Evolutionary conservation across 2,113 vertebrate genomes (phyloP), one percentile per base, ranked within the genome.

Genomic region (Oenanthe melanoleuca): DNA sequence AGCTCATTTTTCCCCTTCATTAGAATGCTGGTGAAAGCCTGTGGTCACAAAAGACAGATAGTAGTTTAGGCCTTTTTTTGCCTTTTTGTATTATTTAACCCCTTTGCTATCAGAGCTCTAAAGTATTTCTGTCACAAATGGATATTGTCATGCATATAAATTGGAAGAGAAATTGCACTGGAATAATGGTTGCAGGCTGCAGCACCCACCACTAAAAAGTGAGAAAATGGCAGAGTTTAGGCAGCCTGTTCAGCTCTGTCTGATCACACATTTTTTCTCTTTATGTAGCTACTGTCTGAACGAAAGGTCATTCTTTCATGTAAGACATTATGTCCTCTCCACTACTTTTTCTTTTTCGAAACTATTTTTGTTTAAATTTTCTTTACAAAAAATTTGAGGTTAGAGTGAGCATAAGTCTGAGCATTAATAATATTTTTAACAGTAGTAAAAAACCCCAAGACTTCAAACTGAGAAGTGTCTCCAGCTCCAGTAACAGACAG

Each of bases 1-100:
- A 89, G 93, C 92, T 89, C 40, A 33, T 52, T 86, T 86, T 78
- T 92, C 47, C 61, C 53, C 53, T 65, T 97, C 70, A 92, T 95
- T 95, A 91, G 80, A 88, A 96, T 93, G 86, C 83, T 89, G 65
- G 44, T 1, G 1, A 86, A 95, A 79, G 57, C 73, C 42, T 2
- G 1, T 38, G 61, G 80, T 71, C 40, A 42, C 60, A 87, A 38
- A 84, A 89, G 69, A 67, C 64, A 64, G 65, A 82, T 53, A 37
- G 49, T 78, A 81, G 69, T 71, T 95, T 67, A 79, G 57, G n/a
- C 23, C 22, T 67, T 80, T 49, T 73, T 90, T 85, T 74, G 9
- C 12, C 52, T 91, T 86, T 92, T 84, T 31, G 11, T 91, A 11
- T 84, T 64, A 44, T 79, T 97, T 95, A 95, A 91, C 86, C 44